A percentile compares a stretch with the other conserved stretches of the same genome.
phyloP scores from a whole-genome alignment of 2,797 vertebrate genomes.

The Hafferia zeledoni region DNA sequence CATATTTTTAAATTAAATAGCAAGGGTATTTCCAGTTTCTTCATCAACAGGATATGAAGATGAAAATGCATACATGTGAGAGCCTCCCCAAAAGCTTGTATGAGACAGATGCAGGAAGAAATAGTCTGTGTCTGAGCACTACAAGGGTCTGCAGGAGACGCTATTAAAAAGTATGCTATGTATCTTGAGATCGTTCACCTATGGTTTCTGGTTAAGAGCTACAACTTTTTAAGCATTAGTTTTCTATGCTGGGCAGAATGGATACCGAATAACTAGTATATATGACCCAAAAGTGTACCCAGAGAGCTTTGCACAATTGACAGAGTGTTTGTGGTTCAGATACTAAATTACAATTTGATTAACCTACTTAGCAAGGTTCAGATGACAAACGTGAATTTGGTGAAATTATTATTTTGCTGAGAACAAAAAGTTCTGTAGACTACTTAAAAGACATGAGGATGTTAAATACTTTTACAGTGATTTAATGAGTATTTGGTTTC shows the following conservation, averaged over 20 bases:
- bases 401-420: constrained; percentile 22
- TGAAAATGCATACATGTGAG: fast-evolving
- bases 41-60: fast-evolving
- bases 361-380: constrained; percentile 12
- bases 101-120: neutral
- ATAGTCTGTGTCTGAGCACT: neutral
- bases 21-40: neutral
- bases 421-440: constrained; percentile 2
- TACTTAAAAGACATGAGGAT: neutral
- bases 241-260: neutral
- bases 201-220: neutral
- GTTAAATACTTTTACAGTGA: constrained; percentile 5
- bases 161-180: neutral
- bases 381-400: neutral
- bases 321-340: neutral
- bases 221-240: neutral
- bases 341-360: constrained; percentile 24
- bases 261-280: neutral
- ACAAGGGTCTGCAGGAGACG: neutral
- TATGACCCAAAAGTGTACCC: neutral
- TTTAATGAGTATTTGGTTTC: constrained; percentile 36
- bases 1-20: neutral
- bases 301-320: neutral
- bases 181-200: neutral
- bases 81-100: neutral